phyloP scores from a whole-genome alignment of 2,113 vertebrate species.

The Pristiophorus japonicus region DNA sequence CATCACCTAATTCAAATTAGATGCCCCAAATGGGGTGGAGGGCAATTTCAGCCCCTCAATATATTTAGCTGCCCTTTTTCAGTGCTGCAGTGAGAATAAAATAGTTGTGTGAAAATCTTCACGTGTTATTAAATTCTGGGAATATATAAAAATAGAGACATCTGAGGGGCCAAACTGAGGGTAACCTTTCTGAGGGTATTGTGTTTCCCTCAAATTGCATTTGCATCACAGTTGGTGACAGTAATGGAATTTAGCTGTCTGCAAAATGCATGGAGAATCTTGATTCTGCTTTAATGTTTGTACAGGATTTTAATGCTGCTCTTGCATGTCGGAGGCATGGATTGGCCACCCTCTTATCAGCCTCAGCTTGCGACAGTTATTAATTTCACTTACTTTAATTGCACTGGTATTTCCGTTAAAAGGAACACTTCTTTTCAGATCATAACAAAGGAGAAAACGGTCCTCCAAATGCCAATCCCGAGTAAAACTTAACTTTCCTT shows the following conservation, averaged over 20 bases:
- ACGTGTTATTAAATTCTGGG: background rate
- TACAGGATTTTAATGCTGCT: background rate
- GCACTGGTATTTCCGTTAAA: background rate
- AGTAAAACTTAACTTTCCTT: background rate
- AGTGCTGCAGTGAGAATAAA: background rate
- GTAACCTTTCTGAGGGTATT: background rate
- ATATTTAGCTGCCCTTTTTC: background rate
- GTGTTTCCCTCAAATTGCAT: conserved; percentile 1
- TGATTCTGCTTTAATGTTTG: background rate
- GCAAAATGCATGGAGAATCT: conserved; percentile 9
- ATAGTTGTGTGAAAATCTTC: background rate
- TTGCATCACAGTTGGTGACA: conserved; percentile 1
- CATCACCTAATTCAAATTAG: too few species aligned
- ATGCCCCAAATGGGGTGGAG: too few species aligned
- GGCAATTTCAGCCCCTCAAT: too few species aligned
- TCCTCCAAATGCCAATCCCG: background rate
- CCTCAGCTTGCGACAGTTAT: background rate
- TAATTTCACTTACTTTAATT: background rate
- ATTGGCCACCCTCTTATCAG: background rate
- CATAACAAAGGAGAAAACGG: background rate
- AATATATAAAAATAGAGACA: background rate
- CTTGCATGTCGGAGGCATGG: background rate
- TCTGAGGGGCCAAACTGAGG: background rate
- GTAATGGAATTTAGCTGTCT: background rate
- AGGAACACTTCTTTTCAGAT: background rate